These are phyloP conservation scores for Euzophera pinguis DNA, from an alignment of 2,888 invertebrate genomes.

Conservation along the genomic window DNA sequence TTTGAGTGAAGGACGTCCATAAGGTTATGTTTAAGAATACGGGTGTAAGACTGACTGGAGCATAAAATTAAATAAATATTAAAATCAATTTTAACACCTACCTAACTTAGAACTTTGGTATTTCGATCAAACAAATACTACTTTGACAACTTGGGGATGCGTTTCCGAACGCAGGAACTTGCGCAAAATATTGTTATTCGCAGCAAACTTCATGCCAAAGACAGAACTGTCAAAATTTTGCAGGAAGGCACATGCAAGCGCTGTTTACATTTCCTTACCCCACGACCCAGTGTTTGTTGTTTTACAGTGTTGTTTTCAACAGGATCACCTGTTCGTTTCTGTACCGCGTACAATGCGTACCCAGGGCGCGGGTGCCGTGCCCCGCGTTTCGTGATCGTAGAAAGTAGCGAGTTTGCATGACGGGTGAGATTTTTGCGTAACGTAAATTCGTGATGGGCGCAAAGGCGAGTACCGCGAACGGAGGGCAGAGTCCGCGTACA, in stretches of 20 bases:
- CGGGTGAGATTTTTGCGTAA: constrained; percentile 71
- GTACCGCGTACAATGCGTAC: constrained; percentile 72
- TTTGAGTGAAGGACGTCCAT: too few relatives aligned
- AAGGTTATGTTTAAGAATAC: too few relatives aligned
- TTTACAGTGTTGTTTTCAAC: constrained; percentile 49
- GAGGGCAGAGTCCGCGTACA: constrained; percentile 86
- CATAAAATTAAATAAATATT: too few relatives aligned
- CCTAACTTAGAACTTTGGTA: too few relatives aligned
- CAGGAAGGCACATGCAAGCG: constrained; percentile 70
- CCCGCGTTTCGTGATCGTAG: constrained; percentile 64
- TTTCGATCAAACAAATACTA: too few relatives aligned
- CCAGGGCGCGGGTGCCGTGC: constrained; percentile 63
- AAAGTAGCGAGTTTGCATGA: constrained; percentile 42
- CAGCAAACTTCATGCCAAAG: constrained; percentile 39
- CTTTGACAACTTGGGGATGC: background rate
- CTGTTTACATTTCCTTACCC: constrained; percentile 69
- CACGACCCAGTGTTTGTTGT: constrained; percentile 57
- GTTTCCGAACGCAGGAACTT: constrained; percentile 33
- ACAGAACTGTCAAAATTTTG: constrained; percentile 74
- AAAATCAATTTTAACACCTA: too few relatives aligned
- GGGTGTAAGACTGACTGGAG: too few relatives aligned
- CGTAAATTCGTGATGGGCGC: constrained; percentile 86
- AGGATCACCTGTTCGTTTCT: constrained; percentile 32
- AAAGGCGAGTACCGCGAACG: constrained; percentile 90
- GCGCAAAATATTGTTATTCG: constrained; percentile 24